phyloP scores from a whole-genome alignment of 2,888 invertebrate species.

The Amphipoea lucens region DNA sequence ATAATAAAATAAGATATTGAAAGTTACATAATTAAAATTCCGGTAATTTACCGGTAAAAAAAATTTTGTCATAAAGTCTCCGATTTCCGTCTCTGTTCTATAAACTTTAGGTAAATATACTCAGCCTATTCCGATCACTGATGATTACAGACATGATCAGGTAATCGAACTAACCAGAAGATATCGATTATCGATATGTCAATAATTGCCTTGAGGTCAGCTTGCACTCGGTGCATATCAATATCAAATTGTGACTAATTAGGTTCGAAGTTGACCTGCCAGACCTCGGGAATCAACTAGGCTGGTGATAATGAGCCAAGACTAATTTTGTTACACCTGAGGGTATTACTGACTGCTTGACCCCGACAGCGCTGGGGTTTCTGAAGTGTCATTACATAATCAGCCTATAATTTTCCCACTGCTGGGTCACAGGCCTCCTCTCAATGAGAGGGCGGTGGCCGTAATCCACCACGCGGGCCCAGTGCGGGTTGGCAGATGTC shows the following conservation, averaged over 20 bases:
- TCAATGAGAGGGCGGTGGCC: no score
- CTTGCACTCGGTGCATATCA: background rate
- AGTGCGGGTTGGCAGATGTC: no score
- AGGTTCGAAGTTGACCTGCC: background rate
- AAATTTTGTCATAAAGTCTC: no score
- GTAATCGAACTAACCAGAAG: constrained; percentile 13
- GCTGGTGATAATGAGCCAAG: background rate
- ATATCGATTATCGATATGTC: constrained; percentile 32
- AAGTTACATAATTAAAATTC: no score
- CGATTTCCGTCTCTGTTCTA: no score
- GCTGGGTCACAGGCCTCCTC: background rate
- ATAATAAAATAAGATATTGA: no score
- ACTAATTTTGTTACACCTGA: background rate
- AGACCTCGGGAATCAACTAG: background rate
- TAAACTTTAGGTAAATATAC: no score
- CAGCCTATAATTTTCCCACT: background rate
- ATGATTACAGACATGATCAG: background rate
- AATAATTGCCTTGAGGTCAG: constrained; percentile 41
- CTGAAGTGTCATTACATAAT: background rate
- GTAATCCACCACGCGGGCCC: no score
- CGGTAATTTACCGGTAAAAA: no score
- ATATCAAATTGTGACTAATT: constrained; percentile 31
- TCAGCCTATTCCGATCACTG: no score
- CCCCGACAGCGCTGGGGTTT: background rate
- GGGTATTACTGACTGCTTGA: background rate